A percentile compares a stretch with the other conserved stretches of the same genome.
Conservation (phyloP, 2,888 invertebrate genomes). For the Salpingus planirostris region DNA sequence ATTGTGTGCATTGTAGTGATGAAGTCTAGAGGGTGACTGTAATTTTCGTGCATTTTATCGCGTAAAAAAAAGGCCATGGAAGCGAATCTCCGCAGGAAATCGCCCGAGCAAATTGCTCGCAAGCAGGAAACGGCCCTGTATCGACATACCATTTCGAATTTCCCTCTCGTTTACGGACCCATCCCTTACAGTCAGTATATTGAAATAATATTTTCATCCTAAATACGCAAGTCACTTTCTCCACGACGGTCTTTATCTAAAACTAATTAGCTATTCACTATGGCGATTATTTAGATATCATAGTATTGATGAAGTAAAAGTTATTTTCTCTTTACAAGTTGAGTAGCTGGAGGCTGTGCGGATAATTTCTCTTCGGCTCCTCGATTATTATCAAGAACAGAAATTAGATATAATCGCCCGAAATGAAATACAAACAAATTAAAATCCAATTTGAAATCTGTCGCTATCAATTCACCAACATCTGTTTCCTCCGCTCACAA, state of each 20-base stretch:
- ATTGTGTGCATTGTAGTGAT: too few species aligned
- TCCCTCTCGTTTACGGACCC: slow-evolving; percentile 68
- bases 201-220: slow-evolving; percentile 34
- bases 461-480: too few species aligned
- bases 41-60: too few species aligned
- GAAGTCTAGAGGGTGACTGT: too few species aligned
- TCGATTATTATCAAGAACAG: too few species aligned
- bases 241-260: slow-evolving; percentile 1
- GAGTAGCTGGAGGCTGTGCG: slow-evolving; percentile 1
- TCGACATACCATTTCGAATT: slow-evolving; percentile 45
- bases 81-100: slow-evolving; percentile 31
- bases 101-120: slow-evolving; percentile 24
- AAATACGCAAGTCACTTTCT: slow-evolving; percentile 34
- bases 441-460: too few species aligned
- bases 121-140: slow-evolving; percentile 27
- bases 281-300: too few species aligned
- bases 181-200: slow-evolving; percentile 69
- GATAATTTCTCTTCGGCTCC: too few species aligned
- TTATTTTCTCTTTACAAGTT: slow-evolving; percentile 5
- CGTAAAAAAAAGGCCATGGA: too few species aligned
- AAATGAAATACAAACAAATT: too few species aligned
- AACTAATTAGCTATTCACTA: not conserved
- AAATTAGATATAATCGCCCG: too few species aligned
- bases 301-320: slow-evolving; percentile 4
- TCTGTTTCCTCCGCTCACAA: too few species aligned